Evolutionary conservation across 2,797 vertebrate species (phyloP).

Genomic region (Alauda arvensis): DNA sequence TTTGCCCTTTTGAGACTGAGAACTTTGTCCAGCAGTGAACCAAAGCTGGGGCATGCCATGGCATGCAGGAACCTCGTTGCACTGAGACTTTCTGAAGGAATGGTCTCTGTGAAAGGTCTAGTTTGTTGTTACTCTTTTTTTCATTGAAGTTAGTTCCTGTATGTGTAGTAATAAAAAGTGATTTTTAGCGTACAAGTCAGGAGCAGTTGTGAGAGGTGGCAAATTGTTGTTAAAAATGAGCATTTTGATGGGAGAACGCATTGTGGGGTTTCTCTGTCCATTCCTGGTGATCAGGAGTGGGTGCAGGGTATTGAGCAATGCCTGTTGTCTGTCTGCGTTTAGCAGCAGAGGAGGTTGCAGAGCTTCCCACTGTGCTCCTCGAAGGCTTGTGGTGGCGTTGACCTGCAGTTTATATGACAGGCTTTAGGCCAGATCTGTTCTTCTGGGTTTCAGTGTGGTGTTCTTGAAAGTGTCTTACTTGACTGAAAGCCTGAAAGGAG

Average conservation of each 20-base stretch:
- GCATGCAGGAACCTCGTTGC: not conserved
- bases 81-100: not conserved
- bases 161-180: not conserved
- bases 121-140: not conserved
- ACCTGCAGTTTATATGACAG: not conserved
- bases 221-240: not conserved
- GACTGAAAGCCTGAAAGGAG: slow-evolving; percentile 4
- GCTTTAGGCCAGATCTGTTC: not conserved
- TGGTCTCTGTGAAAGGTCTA: not conserved
- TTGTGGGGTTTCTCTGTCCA: not conserved
- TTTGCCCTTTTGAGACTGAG: not conserved
- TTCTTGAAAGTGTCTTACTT: not conserved
- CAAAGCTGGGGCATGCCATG: not conserved
- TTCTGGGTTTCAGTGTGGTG: not conserved
- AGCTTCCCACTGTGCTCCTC: not conserved
- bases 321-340: not conserved
- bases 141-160: not conserved
- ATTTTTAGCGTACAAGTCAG: not conserved
- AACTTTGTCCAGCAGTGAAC: not conserved
- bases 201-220: not conserved
- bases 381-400: fast-evolving
- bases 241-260: not conserved
- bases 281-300: not conserved
- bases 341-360: not conserved
- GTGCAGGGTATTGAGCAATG: not conserved